phyloP scores from a whole-genome alignment of 2,797 vertebrate species.

The Triplophysa yarkandensis region DNA sequence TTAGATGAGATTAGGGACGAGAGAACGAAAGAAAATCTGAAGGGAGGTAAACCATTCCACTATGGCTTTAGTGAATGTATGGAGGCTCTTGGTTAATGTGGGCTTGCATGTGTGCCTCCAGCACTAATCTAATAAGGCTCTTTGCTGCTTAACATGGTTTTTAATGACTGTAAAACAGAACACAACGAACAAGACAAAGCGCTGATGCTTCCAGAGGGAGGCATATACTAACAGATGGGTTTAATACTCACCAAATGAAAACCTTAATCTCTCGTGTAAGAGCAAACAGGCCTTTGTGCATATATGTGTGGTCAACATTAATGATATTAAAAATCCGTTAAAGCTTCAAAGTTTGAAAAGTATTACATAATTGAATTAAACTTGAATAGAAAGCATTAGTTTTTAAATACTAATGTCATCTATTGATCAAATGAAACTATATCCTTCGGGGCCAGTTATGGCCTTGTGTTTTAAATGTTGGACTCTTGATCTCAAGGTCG shows the following conservation, averaged over 20 bases:
- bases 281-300: constrained; percentile 14
- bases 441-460: too few species aligned
- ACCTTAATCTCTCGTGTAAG: constrained; percentile 59
- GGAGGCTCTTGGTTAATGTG: constrained; percentile 46
- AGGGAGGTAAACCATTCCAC: neutral
- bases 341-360: constrained; percentile 1
- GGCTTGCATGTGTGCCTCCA: constrained; percentile 56
- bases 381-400: neutral
- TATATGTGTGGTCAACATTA: constrained; percentile 11
- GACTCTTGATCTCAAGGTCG: too few species aligned
- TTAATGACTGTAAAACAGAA: constrained; percentile 68
- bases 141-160: constrained; percentile 59
- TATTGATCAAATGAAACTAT: too few species aligned
- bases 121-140: constrained; percentile 69
- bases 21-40: neutral
- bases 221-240: constrained; percentile 72
- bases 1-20: constrained; percentile 8
- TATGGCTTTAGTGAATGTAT: constrained; percentile 28
- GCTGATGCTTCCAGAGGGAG: constrained; percentile 63
- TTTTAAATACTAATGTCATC: too few species aligned
- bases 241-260: constrained; percentile 69
- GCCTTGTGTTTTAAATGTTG: too few species aligned
- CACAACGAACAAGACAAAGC: constrained; percentile 56
- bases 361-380: neutral
- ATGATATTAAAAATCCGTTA: neutral